Evolutionary conservation across 2,888 invertebrate genomes (phyloP).

Genomic region (Adineta ricciae): DNA sequence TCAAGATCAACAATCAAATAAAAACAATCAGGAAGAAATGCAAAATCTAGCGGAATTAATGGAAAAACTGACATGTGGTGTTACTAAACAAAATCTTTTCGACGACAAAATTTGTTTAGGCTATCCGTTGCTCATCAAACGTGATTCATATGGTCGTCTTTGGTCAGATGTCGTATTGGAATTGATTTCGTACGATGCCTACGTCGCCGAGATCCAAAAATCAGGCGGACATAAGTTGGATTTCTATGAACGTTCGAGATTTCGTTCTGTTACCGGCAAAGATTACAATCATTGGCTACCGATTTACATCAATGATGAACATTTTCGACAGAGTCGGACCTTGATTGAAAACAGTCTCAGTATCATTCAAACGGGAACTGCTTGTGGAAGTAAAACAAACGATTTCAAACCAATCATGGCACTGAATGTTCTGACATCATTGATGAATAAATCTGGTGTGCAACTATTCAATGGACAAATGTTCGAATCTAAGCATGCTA

Average conservation of each 20-base stretch:
- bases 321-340: background rate
- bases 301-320: background rate
- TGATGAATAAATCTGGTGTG: background rate
- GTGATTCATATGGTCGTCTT: background rate
- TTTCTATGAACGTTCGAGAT: background rate
- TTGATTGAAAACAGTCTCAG: background rate
- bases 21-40: too few species aligned
- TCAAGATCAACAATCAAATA: background rate
- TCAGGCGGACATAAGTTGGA: background rate
- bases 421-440: background rate
- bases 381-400: background rate
- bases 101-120: constrained; percentile 11
- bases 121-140: background rate
- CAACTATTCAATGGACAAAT: constrained; percentile 5
- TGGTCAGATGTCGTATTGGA: background rate
- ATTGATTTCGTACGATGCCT: background rate
- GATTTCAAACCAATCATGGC: background rate
- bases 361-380: background rate
- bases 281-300: constrained; percentile 20
- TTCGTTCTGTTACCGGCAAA: background rate
- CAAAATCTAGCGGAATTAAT: background rate
- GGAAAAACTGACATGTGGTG: constrained; percentile 21
- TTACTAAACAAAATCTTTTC: background rate
- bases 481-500: background rate
- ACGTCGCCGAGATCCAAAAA: background rate